Evolutionary conservation across 2,797 vertebrate genomes (phyloP).

Genomic region (Phataginus tetradactyla): DNA sequence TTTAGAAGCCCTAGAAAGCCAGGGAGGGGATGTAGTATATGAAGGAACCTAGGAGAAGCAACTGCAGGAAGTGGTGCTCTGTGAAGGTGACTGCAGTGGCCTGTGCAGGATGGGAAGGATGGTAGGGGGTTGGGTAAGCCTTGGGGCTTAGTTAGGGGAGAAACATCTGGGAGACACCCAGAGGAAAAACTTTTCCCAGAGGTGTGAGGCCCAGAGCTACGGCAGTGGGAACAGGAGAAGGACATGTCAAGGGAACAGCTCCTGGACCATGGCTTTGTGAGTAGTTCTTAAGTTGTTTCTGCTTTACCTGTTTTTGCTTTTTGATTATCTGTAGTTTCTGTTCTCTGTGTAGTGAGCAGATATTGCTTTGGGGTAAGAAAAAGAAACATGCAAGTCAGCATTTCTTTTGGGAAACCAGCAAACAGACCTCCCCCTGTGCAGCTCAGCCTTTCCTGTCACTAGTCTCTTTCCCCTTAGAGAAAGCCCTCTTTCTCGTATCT

Average conservation of each 20-base stretch:
- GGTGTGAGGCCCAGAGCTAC: background rate
- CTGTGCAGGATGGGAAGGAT: background rate
- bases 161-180: background rate
- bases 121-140: too few relatives aligned
- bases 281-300: background rate
- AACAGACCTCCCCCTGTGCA: background rate
- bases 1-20: background rate
- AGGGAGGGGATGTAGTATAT: background rate
- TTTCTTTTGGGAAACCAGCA: slow-evolving; percentile 50
- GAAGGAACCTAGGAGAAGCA: background rate
- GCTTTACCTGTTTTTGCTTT: slow-evolving; percentile 41
- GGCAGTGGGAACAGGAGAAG: background rate
- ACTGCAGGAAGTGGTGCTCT: background rate
- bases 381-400: slow-evolving; percentile 11
- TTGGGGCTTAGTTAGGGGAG: background rate
- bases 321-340: slow-evolving; percentile 28
- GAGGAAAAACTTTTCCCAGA: background rate
- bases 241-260: background rate
- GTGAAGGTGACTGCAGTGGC: background rate
- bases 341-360: slow-evolving; percentile 48
- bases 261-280: background rate
- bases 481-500: background rate
- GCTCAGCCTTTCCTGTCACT: background rate
- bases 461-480: background rate
- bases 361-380: slow-evolving; percentile 38